Evolutionary conservation across 2,797 vertebrate species (phyloP).

Genomic region (Falco peregrinus): DNA sequence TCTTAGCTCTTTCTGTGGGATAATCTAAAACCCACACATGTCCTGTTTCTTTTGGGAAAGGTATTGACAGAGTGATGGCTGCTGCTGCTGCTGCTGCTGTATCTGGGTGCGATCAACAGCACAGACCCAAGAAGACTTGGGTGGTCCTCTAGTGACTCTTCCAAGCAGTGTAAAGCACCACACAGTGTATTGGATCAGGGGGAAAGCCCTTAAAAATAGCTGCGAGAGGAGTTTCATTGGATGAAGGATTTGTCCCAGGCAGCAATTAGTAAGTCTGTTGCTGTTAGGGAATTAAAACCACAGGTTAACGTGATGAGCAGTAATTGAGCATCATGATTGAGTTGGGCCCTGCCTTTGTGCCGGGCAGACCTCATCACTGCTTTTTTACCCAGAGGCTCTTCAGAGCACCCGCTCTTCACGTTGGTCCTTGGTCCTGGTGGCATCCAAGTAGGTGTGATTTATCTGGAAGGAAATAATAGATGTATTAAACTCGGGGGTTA

Average conservation of each 20-base stretch:
- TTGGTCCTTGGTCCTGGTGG: not conserved
- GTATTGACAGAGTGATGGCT: not conserved
- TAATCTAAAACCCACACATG: rapidly evolving
- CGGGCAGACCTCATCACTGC: rapidly evolving
- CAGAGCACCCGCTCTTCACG: not conserved
- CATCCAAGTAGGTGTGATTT: not conserved
- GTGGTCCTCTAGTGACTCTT: not conserved
- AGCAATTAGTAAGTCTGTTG: not conserved
- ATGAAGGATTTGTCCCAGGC: not conserved
- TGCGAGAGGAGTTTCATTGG: rapidly evolving
- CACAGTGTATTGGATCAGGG: rapidly evolving
- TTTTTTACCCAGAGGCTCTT: not conserved
- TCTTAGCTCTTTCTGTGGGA: not conserved
- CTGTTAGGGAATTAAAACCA: not conserved
- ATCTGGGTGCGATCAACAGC: not conserved
- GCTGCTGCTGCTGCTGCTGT: rapidly evolving
- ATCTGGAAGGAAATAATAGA: not conserved
- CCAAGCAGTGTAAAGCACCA: not conserved
- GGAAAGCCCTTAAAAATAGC: not conserved
- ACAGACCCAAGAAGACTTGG: not conserved
- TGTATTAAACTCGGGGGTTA: not conserved
- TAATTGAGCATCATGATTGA: not conserved
- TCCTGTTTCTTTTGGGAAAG: not conserved
- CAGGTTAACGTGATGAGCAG: not conserved
- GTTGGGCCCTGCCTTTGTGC: not conserved